Percentiles rank a stretch among this genome's conserved stretches.
phyloP scores from a whole-genome alignment of 2,113 vertebrate genomes.

The Notothenia rossii region DNA sequence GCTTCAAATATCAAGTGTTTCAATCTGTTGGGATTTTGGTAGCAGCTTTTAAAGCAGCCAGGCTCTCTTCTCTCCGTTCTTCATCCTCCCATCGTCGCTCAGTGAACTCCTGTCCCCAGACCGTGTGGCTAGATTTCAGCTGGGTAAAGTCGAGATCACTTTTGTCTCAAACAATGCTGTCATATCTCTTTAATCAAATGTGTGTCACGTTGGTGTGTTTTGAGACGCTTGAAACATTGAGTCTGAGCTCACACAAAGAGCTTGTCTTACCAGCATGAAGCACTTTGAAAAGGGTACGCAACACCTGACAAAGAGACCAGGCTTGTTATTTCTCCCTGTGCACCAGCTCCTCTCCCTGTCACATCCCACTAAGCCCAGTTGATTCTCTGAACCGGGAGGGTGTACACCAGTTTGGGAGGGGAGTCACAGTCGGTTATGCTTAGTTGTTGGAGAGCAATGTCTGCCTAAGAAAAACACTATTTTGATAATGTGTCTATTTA shows the following conservation, averaged over 20 bases:
- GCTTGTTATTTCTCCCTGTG: slow-evolving; percentile 22
- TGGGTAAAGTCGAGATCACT: slow-evolving; percentile 20
- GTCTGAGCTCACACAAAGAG: slow-evolving; percentile 41
- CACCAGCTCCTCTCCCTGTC: slow-evolving; percentile 19
- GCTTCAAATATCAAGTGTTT: neutral
- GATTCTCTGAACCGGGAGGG: slow-evolving; percentile 3
- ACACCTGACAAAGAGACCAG: slow-evolving; percentile 30
- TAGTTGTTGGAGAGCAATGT: slow-evolving; percentile 2
- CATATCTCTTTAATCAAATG: slow-evolving; percentile 41
- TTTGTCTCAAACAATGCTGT: slow-evolving; percentile 26
- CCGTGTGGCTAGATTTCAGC: slow-evolving; percentile 3
- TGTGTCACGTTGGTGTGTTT: slow-evolving; percentile 4
- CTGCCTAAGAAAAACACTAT: slow-evolving; percentile 45
- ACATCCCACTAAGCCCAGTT: slow-evolving; percentile 15
- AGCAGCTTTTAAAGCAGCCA: neutral
- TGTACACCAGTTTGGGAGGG: slow-evolving; percentile 33
- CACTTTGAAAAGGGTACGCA: slow-evolving; percentile 27
- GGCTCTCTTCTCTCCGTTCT: neutral
- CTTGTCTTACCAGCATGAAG: slow-evolving; percentile 16
- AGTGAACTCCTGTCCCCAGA: slow-evolving; percentile 16
- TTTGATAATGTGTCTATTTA: slow-evolving; percentile 49
- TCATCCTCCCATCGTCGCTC: slow-evolving; percentile 26
- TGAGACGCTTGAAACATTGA: slow-evolving; percentile 24
- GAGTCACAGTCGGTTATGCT: slow-evolving; percentile 43
- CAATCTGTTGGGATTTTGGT: neutral